Base-by-base conservation (phyloP, 2,797 vertebrate genomes). In the Rhabdophis nuchalis region DNA sequence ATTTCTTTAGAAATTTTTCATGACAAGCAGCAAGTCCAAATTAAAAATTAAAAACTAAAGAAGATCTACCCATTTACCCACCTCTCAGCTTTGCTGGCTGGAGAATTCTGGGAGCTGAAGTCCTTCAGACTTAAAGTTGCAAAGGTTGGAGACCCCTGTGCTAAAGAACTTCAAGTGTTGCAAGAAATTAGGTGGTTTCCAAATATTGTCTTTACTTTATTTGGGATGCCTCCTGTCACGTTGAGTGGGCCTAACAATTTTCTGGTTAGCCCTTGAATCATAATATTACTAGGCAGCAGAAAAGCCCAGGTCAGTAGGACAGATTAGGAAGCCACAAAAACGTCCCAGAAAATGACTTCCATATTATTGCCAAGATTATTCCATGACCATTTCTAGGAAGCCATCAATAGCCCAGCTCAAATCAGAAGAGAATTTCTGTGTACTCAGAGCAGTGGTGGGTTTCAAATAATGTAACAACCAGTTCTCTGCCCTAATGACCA, bases 1-100 rank as follows among this genome's bases (percentile, higher is more conserved):
- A 90, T 90, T 77, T 90, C 72, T 87, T 90, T 92, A 92, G n/a
- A 87, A 90, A 82, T 1, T 12, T 32, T 50, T 46, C 60, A 12
- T 29, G 61, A 90, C 87, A 87, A 53, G 61, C 54, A 92, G 64
- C 29, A 14, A 54, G 85, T 25, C 61, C 54, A 6, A 60, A 29
- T 82, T 16, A 92, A 87, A 92, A 87, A 52, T 57, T 25, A n/a
- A 77, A 87, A 77, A 36, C 7, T 52, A 92, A 60, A 89, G 27
- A n/a, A 32, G 11, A 46, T 50, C 85, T 27, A 25, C 8, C 29
- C 20, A 60, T 1, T 12, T 20, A 0, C 89, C 14, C 8, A 36
- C 89, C 54, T n/a, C n/a, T n/a, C n/a, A n/a, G n/a, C n/a, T n/a
- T n/a, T n/a, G n/a, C n/a, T n/a, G n/a, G n/a, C n/a, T n/a, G n/a